These are phyloP conservation scores for Contarinia nasturtii DNA, from an alignment of 1,140 invertebrate species.

Conservation along the genomic window DNA sequence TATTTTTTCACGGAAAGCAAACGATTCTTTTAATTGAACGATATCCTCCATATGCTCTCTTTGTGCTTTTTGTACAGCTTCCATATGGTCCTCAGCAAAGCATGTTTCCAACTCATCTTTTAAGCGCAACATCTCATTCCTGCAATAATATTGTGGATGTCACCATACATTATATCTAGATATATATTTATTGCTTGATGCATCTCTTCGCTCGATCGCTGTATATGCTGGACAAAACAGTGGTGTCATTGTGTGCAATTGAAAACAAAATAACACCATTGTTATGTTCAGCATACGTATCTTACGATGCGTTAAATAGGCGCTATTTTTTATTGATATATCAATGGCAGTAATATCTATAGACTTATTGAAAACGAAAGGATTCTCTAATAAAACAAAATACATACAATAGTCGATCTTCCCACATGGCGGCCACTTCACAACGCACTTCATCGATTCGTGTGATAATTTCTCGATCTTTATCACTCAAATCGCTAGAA, in stretches of 20 bases:
- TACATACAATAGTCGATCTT: slow-evolving; percentile 29
- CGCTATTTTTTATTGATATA: too few species aligned
- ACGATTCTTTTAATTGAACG: slow-evolving; percentile 26
- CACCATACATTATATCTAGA: too few species aligned
- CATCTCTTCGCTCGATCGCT: too few species aligned
- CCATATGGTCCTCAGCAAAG: slow-evolving; percentile 35
- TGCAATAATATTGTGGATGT: slow-evolving; percentile 21
- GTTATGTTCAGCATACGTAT: too few species aligned
- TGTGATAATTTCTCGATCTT: slow-evolving; percentile 29
- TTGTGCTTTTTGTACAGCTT: slow-evolving; percentile 30
- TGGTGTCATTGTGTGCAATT: too few species aligned
- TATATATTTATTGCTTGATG: too few species aligned
- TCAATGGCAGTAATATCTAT: too few species aligned
- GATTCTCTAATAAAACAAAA: too few species aligned
- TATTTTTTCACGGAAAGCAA: slow-evolving; percentile 31
- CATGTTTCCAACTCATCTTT: slow-evolving; percentile 36
- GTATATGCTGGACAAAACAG: too few species aligned
- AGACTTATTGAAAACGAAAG: too few species aligned
- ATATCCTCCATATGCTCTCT: slow-evolving; percentile 29
- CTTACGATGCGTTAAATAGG: too few species aligned
- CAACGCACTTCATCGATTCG: slow-evolving; percentile 32
- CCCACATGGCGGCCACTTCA: slow-evolving; percentile 33
- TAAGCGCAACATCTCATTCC: slow-evolving; percentile 31
- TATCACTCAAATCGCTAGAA: slow-evolving; percentile 28
- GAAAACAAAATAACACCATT: too few species aligned